Evolutionary conservation across 2,113 vertebrate genomes (phyloP).

Genomic region (Periophthalmus modestus): DNA sequence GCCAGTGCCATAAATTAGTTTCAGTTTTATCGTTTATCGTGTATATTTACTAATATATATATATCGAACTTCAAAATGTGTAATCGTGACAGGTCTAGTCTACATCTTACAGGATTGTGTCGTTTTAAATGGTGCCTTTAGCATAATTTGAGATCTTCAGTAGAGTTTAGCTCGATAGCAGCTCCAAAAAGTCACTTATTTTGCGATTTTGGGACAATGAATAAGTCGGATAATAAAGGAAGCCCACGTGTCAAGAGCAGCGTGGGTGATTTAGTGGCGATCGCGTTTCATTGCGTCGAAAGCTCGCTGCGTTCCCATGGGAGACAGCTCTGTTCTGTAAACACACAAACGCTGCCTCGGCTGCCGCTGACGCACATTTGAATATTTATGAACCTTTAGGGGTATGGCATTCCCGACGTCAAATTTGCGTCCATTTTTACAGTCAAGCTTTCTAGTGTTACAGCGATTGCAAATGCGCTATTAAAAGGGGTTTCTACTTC

Average conservation of each 20-base stretch:
- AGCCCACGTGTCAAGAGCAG: conserved; percentile 40
- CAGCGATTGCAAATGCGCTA: conserved; percentile 13
- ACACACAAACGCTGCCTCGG: conserved; percentile 57
- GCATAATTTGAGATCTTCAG: neutral
- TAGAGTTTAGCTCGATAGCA: conserved; percentile 30
- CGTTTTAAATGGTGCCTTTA: neutral
- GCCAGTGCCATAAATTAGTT: no score
- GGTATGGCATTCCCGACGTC: conserved; percentile 39
- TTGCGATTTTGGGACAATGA: conserved; percentile 45
- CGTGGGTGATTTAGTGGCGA: conserved; percentile 66
- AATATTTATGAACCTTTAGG: conserved; percentile 75
- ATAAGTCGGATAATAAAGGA: conserved; percentile 61
- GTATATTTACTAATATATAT: no score
- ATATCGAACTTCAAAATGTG: no score
- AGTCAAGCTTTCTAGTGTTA: conserved; percentile 9
- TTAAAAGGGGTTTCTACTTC: conserved; percentile 26
- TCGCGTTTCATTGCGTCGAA: conserved; percentile 64
- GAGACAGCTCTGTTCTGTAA: conserved; percentile 68
- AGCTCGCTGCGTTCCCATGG: conserved; percentile 61
- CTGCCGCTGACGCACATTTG: conserved; percentile 64
- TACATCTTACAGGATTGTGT: neutral
- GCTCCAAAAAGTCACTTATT: conserved; percentile 49
- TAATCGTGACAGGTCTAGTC: no score
- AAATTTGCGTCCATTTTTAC: conserved; percentile 35
- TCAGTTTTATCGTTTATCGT: no score